Evolutionary conservation across 2,797 vertebrate species (phyloP), one percentile per base, ranked within the genome.

Genomic region (Antennarius maculatus): DNA sequence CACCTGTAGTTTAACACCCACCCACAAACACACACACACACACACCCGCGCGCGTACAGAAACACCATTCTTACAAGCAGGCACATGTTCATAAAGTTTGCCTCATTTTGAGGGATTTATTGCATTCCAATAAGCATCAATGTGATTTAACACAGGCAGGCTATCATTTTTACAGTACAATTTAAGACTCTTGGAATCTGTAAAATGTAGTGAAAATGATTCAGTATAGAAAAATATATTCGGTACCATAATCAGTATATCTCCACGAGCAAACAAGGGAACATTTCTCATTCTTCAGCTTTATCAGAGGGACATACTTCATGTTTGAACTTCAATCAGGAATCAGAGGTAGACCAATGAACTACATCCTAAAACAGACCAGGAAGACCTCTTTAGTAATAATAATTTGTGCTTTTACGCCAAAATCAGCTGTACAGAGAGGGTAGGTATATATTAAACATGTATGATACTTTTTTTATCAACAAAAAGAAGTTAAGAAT

Each of bases 51-150:
- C 56, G 58, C n/a, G 61, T 0, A 27, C 7, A 62, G 7, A 78
- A 56, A 74, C 54, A 43, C 2, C 14, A 57, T 50, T 73, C 61
- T 54, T 41, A 67, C 17, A 69, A 52, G 15, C 17, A 69, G 5
- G 4, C 12, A 61, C 18, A 42, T 48, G 46, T 66, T 77, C 49
- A 4, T 71, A 54, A 81, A 67, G 37, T 78, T 65, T 16, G 63
- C 90, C 89, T 91, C 88, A 90, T 82, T 89, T 89, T 87, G 90
- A 91, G 88, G 89, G 74, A 89, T 91, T 91, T 90, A 92, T 91
- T 92, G 63, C 67, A 80, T 74, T 83, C 77, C 81, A 85, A 76
- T 69, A 82, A 79, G 84, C 87, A 91, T 90, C 88, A 91, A 91
- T 91, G 86, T 91, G 89, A 92, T 91, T 90, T 84, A 81, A 84